Conservation (phyloP, 2,888 invertebrate species). For the Amiota minor region DNA sequence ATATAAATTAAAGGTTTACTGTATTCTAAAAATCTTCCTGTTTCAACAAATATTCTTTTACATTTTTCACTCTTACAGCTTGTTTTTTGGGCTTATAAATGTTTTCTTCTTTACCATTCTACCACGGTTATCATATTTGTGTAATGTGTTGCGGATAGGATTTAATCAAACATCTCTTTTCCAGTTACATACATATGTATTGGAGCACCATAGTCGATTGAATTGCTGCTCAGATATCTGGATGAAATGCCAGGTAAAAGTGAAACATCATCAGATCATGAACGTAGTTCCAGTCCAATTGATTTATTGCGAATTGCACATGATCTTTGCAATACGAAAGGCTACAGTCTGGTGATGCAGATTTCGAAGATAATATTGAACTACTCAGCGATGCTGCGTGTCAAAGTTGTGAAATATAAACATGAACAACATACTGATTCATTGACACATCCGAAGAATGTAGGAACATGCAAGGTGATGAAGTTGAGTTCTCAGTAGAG, state of each 20-base stretch:
- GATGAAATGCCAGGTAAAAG: conserved; percentile 54
- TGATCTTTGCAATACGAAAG: conserved; percentile 83
- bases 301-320: conserved; percentile 47
- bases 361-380: conserved; percentile 45
- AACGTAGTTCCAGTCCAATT: conserved; percentile 38
- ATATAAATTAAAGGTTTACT: too few species aligned
- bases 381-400: conserved; percentile 48
- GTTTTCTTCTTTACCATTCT: too few species aligned
- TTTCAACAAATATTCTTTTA: too few species aligned
- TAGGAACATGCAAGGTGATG: conserved; percentile 89
- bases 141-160: too few species aligned
- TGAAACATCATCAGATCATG: background rate
- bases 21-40: too few species aligned
- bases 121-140: too few species aligned
- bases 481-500: conserved; percentile 94
- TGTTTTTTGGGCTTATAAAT: too few species aligned
- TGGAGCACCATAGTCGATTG: too few species aligned
- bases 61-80: too few species aligned
- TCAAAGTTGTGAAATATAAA: conserved; percentile 61
- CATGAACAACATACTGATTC: conserved; percentile 47
- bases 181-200: too few species aligned
- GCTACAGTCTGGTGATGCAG: conserved; percentile 80
- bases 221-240: too few species aligned
- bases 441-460: conserved; percentile 79
- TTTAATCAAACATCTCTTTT: too few species aligned